Percentiles rank a stretch among this genome's conserved stretches.
Conservation (phyloP, 53 echinoderm and acorn worm genomes). For the Mesocentrotus franciscanus region DNA sequence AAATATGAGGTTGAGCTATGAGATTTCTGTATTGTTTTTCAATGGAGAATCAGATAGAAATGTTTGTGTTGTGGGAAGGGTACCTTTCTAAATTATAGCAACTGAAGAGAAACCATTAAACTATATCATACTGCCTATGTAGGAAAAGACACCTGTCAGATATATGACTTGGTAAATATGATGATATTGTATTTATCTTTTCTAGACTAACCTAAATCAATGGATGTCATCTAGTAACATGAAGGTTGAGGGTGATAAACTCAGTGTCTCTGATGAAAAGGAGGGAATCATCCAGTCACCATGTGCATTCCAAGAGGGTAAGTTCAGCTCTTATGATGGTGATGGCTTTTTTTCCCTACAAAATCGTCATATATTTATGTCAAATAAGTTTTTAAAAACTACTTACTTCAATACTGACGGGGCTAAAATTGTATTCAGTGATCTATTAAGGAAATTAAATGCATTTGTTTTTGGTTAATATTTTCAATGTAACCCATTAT, state of each 20-base stretch:
- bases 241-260: background rate
- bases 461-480: background rate
- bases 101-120: background rate
- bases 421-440: background rate
- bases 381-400: background rate
- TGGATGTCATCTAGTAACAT: conserved; percentile 55
- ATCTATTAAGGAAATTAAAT: background rate
- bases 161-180: background rate
- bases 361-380: background rate
- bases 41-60: too few relatives aligned
- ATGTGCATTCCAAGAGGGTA: conserved; percentile 44
- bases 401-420: background rate
- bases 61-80: background rate
- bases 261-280: conserved; percentile 6
- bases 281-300: conserved; percentile 13
- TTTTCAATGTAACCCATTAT: background rate
- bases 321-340: background rate
- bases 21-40: too few relatives aligned
- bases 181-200: background rate
- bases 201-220: conserved; percentile 30
- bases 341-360: background rate
- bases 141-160: background rate
- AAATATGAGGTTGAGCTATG: too few relatives aligned
- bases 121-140: background rate
- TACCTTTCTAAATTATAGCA: background rate